Evolutionary conservation across 2,797 vertebrate species (phyloP).

Genomic region (Echeneis naucrates): DNA sequence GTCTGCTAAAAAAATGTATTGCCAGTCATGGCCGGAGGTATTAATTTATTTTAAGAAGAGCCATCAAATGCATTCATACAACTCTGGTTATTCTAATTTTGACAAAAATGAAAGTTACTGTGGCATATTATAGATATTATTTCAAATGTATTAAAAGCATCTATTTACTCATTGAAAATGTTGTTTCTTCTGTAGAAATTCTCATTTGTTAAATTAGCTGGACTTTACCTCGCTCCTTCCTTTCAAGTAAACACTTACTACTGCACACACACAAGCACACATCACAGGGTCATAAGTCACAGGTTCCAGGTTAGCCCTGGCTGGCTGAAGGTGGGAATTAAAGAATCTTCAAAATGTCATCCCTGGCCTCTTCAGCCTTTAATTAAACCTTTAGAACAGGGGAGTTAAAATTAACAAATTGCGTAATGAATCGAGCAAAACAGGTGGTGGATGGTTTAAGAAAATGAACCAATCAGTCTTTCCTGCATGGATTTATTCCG

Average conservation of each 20-base stretch:
- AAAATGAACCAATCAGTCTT: slow-evolving; percentile 89
- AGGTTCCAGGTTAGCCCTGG: slow-evolving; percentile 58
- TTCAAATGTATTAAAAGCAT: slow-evolving; percentile 4
- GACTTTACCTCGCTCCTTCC: slow-evolving; percentile 6
- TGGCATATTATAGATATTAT: no score
- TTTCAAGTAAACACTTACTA: slow-evolving; percentile 14
- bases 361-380: slow-evolving; percentile 83
- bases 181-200: slow-evolving; percentile 14
- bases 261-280: slow-evolving; percentile 24
- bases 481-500: slow-evolving; percentile 86
- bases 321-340: slow-evolving; percentile 66
- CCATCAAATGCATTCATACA: slow-evolving; percentile 21
- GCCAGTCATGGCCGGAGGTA: slow-evolving; percentile 24
- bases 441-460: slow-evolving; percentile 87
- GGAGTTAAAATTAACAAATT: slow-evolving; percentile 88
- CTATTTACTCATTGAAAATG: slow-evolving; percentile 1
- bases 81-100: slow-evolving; percentile 20
- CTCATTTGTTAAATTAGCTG: slow-evolving; percentile 18
- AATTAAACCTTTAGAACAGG: slow-evolving; percentile 84
- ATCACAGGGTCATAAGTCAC: slow-evolving; percentile 34
- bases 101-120: no score
- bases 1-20: slow-evolving; percentile 26
- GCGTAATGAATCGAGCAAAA: slow-evolving; percentile 86
- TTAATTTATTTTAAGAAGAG: slow-evolving; percentile 47
- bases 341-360: slow-evolving; percentile 84